A percentile compares a stretch with the other conserved stretches of the same genome.
phyloP scores from a whole-genome alignment of 2,797 vertebrate genomes.

The Leptatherina wallacei region DNA sequence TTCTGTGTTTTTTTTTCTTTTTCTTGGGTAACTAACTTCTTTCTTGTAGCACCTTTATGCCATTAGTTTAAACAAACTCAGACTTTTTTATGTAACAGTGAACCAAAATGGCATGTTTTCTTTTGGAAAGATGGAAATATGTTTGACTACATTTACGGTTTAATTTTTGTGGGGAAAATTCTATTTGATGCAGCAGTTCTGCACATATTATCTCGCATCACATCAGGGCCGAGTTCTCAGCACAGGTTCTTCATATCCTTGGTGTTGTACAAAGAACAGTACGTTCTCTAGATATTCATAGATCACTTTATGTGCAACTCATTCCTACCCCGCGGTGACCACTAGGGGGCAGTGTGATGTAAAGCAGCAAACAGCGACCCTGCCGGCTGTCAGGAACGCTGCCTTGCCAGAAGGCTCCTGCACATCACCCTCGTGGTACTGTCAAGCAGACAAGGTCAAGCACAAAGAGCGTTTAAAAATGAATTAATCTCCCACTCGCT shows the following conservation, averaged over 20 bases:
- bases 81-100: not conserved
- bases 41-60: constrained; percentile 1
- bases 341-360: constrained; percentile 81
- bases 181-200: not conserved
- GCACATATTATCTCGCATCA: not conserved
- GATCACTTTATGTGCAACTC: constrained; percentile 29
- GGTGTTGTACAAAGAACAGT: constrained; percentile 28
- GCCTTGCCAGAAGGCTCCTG: constrained; percentile 51
- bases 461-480: constrained; percentile 76
- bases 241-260: constrained; percentile 7
- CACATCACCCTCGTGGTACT: constrained; percentile 67
- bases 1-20: constrained; percentile 8
- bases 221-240: constrained; percentile 22
- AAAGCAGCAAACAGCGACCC: constrained; percentile 52
- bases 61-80: constrained; percentile 12
- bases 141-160: not conserved
- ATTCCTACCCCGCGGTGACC: constrained; percentile 32
- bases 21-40: constrained; percentile 13
- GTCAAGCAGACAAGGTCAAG: constrained; percentile 83
- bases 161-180: constrained; percentile 2
- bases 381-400: constrained; percentile 32
- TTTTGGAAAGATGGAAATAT: not conserved
- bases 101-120: not conserved
- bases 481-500: constrained; percentile 70
- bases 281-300: constrained; percentile 41